Evolutionary conservation across 2,888 invertebrate species (phyloP).

Genomic region (Cheilosia pagana): DNA sequence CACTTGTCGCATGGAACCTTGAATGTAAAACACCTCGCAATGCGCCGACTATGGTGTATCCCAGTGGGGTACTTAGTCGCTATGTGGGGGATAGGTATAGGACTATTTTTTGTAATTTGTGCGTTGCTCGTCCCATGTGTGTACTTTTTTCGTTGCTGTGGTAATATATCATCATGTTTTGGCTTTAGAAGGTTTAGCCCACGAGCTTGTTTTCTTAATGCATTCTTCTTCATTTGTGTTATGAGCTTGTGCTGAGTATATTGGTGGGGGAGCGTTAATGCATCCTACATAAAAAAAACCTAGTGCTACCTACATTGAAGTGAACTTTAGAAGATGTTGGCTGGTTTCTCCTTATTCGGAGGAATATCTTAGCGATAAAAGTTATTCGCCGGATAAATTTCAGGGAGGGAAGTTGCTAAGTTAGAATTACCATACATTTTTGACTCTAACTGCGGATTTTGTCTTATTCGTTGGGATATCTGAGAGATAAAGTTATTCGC

Average conservation of each 20-base stretch:
- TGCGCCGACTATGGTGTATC: conserved; percentile 34
- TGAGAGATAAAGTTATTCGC: no score
- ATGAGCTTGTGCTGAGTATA: neutral
- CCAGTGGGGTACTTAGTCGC: conserved; percentile 67
- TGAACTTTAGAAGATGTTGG: neutral
- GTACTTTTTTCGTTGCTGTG: conserved; percentile 55
- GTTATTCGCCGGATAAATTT: no score
- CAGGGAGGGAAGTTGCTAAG: no score
- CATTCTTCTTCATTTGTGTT: conserved; percentile 50
- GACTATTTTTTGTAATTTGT: conserved; percentile 67
- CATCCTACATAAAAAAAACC: neutral
- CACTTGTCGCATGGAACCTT: conserved; percentile 66
- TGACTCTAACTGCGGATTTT: no score
- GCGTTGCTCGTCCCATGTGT: conserved; percentile 63
- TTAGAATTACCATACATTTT: no score
- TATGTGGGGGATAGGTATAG: conserved; percentile 29
- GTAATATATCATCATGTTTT: conserved; percentile 66
- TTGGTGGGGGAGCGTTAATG: neutral
- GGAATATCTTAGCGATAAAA: no score
- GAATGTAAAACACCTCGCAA: conserved; percentile 55
- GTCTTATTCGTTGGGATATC: no score
- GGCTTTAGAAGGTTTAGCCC: conserved; percentile 22
- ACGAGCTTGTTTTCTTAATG: conserved; percentile 67
- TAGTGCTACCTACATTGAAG: neutral
- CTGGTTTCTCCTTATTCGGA: no score